Evolutionary conservation across 2,113 vertebrate species (phyloP), one percentile per base, ranked within the genome.

Genomic region (Saccopteryx bilineata): DNA sequence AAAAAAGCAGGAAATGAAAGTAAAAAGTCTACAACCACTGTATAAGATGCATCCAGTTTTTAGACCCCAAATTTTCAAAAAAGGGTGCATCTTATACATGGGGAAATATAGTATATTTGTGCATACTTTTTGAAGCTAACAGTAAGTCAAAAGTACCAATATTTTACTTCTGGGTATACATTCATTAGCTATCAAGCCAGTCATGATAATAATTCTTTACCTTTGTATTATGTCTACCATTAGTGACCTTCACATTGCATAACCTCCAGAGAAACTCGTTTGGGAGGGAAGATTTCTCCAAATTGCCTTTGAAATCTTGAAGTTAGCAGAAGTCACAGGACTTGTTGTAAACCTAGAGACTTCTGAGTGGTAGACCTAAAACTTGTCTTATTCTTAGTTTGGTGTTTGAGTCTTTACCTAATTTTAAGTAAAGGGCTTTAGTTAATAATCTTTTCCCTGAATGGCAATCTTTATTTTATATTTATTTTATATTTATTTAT

Each of bases 361-460:
- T 76, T 5, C 4, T 68, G 39, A 12, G 54, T 33, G 4, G 6
- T 71, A 95, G 4, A 26, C 12, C 24, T 87, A 66, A 66, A 58
- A 24, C 5, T 92, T 11, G 8, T n/a, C 39, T 84, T 78, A 24
- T 74, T 85, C 58, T 61, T 61, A 21, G 23, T 79, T 92, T 94
- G 1, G 3, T 63, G 17, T 78, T 65, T 91, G 54, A 88, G 13
- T 66, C 31, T 71, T 54, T 39, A 89, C 50, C 21, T 8, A 82
- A 93, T 56, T 94, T 96, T 69, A 91, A 85, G 68, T 61, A 68
- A 71, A 94, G 58, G 4, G 0, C 12, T 74, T 72, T 89, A 11
- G 33, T 91, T 81, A 69, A 33, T 24, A 89, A 46, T 90, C n/a
- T 69, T 74, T 50, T 89, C 48, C 69, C 21, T 79, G 21, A 89